These are phyloP conservation scores for Spodoptera frugiperda DNA, from an alignment of 1,140 invertebrate genomes.

Conservation along the genomic window DNA sequence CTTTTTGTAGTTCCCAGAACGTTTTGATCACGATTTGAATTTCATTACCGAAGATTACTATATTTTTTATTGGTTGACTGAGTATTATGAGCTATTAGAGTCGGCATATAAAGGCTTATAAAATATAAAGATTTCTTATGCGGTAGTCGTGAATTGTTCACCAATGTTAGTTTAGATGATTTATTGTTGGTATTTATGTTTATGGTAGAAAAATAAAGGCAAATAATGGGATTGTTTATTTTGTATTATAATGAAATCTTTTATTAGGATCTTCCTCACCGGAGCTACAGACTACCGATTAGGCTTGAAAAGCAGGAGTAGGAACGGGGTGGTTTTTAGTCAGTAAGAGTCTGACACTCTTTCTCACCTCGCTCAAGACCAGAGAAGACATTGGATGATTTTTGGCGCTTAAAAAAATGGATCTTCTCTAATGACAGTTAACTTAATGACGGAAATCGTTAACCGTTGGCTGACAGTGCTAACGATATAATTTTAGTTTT, in stretches of 20 bases:
- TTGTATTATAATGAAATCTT: neutral
- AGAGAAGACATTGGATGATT: too few relatives aligned
- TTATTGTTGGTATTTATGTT: constrained; percentile 15
- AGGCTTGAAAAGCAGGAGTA: too few relatives aligned
- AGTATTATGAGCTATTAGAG: constrained; percentile 43
- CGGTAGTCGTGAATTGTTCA: constrained; percentile 37
- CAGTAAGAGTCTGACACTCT: too few relatives aligned
- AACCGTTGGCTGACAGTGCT: too few relatives aligned
- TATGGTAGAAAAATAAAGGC: neutral
- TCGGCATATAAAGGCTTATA: constrained; percentile 30
- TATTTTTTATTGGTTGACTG: constrained; percentile 38
- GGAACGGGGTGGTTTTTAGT: too few relatives aligned
- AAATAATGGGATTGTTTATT: neutral
- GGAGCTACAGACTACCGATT: too few relatives aligned
- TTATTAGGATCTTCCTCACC: too few relatives aligned
- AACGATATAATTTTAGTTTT: too few relatives aligned
- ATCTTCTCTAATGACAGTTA: too few relatives aligned
- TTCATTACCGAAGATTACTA: constrained; percentile 43
- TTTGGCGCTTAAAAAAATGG: too few relatives aligned
- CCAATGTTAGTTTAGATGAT: constrained; percentile 31
- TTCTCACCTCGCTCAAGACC: too few relatives aligned
- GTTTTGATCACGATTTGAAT: constrained; percentile 37
- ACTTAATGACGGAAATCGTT: too few relatives aligned
- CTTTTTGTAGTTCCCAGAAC: constrained; percentile 29
- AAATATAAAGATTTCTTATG: constrained; percentile 23